phyloP scores from a whole-genome alignment of 2,113 vertebrate species.

The Anolis sagrei region DNA sequence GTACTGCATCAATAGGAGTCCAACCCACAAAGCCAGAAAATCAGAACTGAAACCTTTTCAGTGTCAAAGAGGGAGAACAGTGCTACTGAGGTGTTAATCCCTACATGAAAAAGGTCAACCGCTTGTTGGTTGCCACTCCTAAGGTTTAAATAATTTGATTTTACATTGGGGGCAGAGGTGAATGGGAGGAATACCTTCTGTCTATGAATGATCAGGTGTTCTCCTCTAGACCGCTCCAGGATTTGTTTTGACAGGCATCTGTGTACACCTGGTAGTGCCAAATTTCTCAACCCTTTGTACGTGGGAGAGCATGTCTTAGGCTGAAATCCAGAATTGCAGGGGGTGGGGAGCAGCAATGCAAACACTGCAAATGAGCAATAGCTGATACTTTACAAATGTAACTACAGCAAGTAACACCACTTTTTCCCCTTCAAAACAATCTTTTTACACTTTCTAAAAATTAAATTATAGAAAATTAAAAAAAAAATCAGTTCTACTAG shows the following conservation, averaged over 20 bases:
- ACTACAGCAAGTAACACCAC: background rate
- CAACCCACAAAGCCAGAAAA: background rate
- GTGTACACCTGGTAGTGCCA: background rate
- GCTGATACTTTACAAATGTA: background rate
- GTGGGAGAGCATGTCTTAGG: constrained; percentile 9
- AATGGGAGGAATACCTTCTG: background rate
- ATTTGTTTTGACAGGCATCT: constrained; percentile 17
- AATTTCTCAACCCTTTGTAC: constrained; percentile 10
- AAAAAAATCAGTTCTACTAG: background rate
- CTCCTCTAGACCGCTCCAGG: background rate
- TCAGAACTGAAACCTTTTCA: background rate
- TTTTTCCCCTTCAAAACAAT: too few species aligned
- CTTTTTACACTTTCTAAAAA: background rate
- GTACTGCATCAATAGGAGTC: too few species aligned
- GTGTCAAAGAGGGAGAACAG: background rate
- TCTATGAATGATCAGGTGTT: background rate
- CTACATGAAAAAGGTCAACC: background rate
- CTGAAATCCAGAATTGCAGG: background rate
- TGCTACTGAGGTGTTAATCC: background rate
- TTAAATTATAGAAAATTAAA: background rate
- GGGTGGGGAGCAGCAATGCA: constrained; percentile 1
- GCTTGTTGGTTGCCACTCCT: background rate
- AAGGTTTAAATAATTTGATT: background rate
- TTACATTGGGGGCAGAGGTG: background rate
- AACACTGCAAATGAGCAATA: background rate